Base-by-base conservation (phyloP, 2,797 vertebrate genomes). In the Xiphophorus birchmanni region DNA sequence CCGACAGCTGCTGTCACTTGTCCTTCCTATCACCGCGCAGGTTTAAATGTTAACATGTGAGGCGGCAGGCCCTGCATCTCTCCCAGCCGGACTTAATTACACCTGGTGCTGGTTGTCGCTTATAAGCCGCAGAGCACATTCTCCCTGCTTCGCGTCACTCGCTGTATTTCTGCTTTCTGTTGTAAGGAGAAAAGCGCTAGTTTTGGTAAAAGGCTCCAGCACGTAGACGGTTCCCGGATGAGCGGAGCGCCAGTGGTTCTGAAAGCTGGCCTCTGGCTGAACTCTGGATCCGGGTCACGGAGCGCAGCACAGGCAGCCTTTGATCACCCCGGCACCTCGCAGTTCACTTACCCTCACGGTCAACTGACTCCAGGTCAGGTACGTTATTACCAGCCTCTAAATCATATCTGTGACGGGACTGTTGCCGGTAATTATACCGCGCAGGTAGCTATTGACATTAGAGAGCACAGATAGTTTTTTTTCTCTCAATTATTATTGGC, bases 181-280 rank as follows among this genome's bases (percentile, higher is more conserved):
- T 21, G 48, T 60, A 71, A 40, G 21, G 48, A 75, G 75, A 17
- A 52, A 52, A 37, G 44, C 26, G 9, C 75, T 69, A 69, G 29
- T 54, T 50, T 56, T 50, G 42, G 52, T 47, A 50, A 69, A 72
- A 76, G 69, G 69, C 73, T 73, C 8, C 0, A 32, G 54, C 11
- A 56, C 73, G 60, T 29, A 83, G 84, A 87, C 58, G 75, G 79
- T 80, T 90, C 78, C 77, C 83, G 84, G 86, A 78, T 87, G 79
- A 86, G 11, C 17, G 76, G 82, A 32, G 74, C n/a, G 29, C 76
- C 29, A 76, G 80, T 23, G 50, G 50, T 52, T 23, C 32, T 58
- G 67, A 80, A 80, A 79, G 47, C 48, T 73, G 89, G 86, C 91
- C 91, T 86, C 81, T 89, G 88, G 89, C 82, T 94, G 91, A 95